Base-by-base conservation (phyloP, 2,888 invertebrate species). In the Polydesmus complanatus region DNA sequence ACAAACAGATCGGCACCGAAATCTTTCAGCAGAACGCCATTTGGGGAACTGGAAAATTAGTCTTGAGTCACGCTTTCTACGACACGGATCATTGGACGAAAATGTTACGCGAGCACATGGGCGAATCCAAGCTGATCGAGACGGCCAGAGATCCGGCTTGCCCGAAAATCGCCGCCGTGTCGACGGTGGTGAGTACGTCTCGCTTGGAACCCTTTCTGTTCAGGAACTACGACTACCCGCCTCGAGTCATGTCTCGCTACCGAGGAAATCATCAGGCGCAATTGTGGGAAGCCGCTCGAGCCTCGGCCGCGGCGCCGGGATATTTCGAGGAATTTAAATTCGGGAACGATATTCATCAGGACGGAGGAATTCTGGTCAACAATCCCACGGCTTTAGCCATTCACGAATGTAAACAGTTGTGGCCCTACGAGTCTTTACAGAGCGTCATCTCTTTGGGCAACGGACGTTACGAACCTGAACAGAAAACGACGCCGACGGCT, bases 291-390 rank as follows among this genome's bases (percentile, higher is more conserved):
- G 86, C 88, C 18, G 84, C 89, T 26, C 77, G 91, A 66, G 93
- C 93, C 0, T 90, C 90, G 0, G 88, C 91, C 52, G 92, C 93
- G 53, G 93, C 93, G 3, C 94, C 93, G 1, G 87, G 88, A 0
- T 92, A 91, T 77, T 94, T 91, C 76, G 83, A 86, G 70, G 92
- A 90, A 74, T 86, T 83, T 70, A 78, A 80, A 65, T 76, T 84
- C 22, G 82, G 82, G 61, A 83, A 83, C 11, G 78, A 80, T 67
- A 73, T 88, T 66, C 84, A 85, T 69, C 84, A 84, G 83, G 88
- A 88, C 75, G 86, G 87, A 65, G 91, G 92, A 27, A 82, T 91
- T 68, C 76, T 90, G 72, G 83, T 85, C 14, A 93, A 92, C 76
- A 94, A 93, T 75, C 92, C 92, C 0, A 83, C 89, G 14, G 88